Conservation (phyloP, 2,888 invertebrate species). For the Plebejus melissa region DNA sequence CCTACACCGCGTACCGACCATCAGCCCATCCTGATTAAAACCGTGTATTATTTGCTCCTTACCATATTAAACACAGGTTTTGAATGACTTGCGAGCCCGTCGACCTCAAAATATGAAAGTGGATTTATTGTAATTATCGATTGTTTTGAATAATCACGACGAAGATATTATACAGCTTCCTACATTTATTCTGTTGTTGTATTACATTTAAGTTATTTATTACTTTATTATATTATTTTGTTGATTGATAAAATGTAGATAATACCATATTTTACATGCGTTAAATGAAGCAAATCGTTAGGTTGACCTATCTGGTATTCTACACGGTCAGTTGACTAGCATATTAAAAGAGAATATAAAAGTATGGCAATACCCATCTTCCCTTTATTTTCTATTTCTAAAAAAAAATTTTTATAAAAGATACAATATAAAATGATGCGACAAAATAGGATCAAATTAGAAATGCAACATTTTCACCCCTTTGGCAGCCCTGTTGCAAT, state of each 20-base stretch:
- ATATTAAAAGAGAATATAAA: no score
- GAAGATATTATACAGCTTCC: constrained; percentile 5
- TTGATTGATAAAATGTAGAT: no score
- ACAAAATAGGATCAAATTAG: neutral
- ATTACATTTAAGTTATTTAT: neutral
- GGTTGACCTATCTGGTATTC: no score
- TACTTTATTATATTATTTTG: neutral
- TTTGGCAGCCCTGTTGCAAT: neutral
- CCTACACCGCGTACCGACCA: constrained; percentile 52
- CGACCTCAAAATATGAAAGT: constrained; percentile 23
- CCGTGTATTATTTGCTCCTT: constrained; percentile 44
- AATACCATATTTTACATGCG: no score
- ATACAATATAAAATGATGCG: neutral
- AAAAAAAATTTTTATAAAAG: neutral
- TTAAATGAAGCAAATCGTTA: no score
- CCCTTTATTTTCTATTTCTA: no score
- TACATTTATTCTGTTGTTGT: neutral
- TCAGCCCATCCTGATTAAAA: constrained; percentile 62
- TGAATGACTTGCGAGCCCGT: constrained; percentile 30
- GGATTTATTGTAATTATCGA: constrained; percentile 34
- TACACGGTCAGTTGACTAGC: no score
- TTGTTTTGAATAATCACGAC: constrained; percentile 33
- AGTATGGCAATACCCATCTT: no score
- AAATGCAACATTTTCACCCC: neutral
- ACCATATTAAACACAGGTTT: constrained; percentile 33